These are phyloP conservation scores for Aulostomus chinensis DNA, from an alignment of 2,797 vertebrate species.

Conservation along the genomic window DNA sequence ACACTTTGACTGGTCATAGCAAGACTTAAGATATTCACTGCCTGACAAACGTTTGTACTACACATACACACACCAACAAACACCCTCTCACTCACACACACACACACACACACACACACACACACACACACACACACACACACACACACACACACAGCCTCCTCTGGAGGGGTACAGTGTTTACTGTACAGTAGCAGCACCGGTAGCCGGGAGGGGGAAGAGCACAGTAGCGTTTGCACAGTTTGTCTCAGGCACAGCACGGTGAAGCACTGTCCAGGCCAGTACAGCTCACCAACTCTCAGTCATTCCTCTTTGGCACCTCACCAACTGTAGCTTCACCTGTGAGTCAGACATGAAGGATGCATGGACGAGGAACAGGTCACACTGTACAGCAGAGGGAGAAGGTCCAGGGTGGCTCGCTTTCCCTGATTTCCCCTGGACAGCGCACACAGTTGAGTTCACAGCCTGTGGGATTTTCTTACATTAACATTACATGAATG, in stretches of 20 bases:
- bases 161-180: conserved; percentile 30
- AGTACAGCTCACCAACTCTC: conserved; percentile 25
- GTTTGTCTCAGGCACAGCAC: conserved; percentile 79
- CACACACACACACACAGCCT: conserved; percentile 14
- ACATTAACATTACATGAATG: conserved; percentile 67
- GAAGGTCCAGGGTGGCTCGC: too few species aligned
- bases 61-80: conserved; percentile 7
- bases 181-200: conserved; percentile 25
- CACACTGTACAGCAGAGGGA: conserved; percentile 49
- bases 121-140: conserved; percentile 13
- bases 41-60: conserved; percentile 33
- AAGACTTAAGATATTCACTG: conserved; percentile 44
- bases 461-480: too few species aligned
- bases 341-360: conserved; percentile 30
- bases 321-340: conserved; percentile 63
- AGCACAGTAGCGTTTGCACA: conserved; percentile 77
- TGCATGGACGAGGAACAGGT: not conserved
- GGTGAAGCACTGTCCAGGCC: conserved; percentile 56
- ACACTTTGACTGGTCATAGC: conserved; percentile 56
- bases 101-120: conserved; percentile 2
- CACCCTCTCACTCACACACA: too few species aligned
- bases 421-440: conserved; percentile 13
- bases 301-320: conserved; percentile 34
- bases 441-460: conserved; percentile 16
- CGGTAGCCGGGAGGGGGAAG: conserved; percentile 37